Evolutionary conservation across 2,797 vertebrate genomes (phyloP).

Genomic region (Gallinago solitaria): DNA sequence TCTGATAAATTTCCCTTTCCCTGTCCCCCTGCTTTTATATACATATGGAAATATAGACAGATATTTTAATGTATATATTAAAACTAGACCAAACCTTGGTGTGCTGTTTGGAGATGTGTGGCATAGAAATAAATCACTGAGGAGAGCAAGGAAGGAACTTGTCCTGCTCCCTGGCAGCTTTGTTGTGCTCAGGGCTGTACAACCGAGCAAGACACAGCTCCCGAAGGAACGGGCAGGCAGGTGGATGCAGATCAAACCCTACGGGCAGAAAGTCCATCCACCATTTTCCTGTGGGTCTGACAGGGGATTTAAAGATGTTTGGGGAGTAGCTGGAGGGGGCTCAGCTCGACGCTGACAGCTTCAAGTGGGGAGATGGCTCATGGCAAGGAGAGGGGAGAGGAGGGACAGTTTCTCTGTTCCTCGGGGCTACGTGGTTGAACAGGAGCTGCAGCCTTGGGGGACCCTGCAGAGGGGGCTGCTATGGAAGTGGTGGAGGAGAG

Average conservation of each 20-base stretch:
- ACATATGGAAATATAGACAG: not conserved
- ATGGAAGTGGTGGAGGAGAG: not conserved
- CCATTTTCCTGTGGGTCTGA: not conserved
- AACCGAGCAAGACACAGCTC: not conserved
- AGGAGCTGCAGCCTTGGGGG: not conserved
- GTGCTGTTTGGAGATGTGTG: slow-evolving; percentile 17
- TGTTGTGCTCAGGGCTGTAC: not conserved
- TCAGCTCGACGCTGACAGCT: not conserved
- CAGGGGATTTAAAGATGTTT: not conserved
- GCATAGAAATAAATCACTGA: slow-evolving; percentile 23
- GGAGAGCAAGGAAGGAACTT: not conserved
- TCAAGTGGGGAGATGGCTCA: not conserved
- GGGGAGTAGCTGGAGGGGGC: not conserved
- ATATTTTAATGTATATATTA: slow-evolving; percentile 3
- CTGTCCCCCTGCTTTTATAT: slow-evolving; percentile 30
- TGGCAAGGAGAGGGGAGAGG: not conserved
- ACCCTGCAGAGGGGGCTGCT: not conserved
- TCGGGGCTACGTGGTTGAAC: not conserved
- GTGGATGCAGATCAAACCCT: not conserved
- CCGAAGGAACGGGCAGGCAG: not conserved
- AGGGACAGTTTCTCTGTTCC: not conserved
- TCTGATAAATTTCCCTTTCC: slow-evolving; percentile 25
- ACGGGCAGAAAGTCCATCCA: not conserved
- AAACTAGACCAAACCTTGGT: not conserved
- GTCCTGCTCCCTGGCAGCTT: not conserved